Evolutionary conservation across 2,113 vertebrate genomes (phyloP), one percentile per base, ranked within the genome.

Genomic region (Triplophysa rosa): DNA sequence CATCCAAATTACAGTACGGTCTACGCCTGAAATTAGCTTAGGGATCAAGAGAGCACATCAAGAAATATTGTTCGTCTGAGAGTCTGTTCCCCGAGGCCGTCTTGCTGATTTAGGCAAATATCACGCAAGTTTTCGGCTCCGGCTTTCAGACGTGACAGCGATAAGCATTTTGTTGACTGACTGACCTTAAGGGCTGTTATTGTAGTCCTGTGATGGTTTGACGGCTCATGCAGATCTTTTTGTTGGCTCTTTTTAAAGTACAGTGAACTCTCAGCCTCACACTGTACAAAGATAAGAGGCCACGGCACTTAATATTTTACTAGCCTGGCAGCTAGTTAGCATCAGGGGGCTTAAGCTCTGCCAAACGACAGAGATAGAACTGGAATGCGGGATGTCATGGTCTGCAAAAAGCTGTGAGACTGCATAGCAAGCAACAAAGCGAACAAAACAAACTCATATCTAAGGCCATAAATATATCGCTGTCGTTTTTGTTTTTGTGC

Each of bases 1-100:
- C 66, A 77, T 84, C 40, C 72, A 64, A 23, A 77, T 76, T 67
- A 61, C 80, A 24, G 64, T 64, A 79, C 42, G 49, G 74, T 24
- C 74, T 61, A 79, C 77, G 67, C 62, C 70, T 71, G 76, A 82
- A 84, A 84, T 84, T 79, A 84, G 80, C 83, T 82, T 70, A 54
- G 80, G 80, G 83, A 82, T 45, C 62, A n/a, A 79, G 76, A 84
- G 80, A 82, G 66, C 64, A 59, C 59, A 29, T 70, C 80, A 54
- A 37, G 56, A 77, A 76, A 63, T 71, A 79, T 59, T 76, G 65
- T 74, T 72, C 33, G 8, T 69, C 16, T 70, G 69, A 58, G 70
- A 61, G 70, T 37, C 33, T 37, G 33, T 71, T 79, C 69, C 72
- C 71, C n/a, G 11, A 69, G 33, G 69, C 69, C 73, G 52, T 21